Evolutionary conservation across 2,888 invertebrate species (phyloP).

Genomic region (Mermis nigrescens): DNA sequence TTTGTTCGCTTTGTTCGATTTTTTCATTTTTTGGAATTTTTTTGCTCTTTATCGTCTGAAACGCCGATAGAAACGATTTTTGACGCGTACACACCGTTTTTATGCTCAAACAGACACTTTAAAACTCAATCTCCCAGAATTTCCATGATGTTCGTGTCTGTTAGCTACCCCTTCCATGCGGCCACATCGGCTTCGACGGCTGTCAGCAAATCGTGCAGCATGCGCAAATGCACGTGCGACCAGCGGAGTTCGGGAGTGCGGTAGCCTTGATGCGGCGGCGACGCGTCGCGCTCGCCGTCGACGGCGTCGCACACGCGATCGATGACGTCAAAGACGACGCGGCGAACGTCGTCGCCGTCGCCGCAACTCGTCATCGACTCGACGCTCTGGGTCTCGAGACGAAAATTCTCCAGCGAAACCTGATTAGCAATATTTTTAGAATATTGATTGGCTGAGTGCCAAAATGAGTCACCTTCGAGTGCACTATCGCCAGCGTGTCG

Average conservation of each 20-base stretch:
- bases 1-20: no score
- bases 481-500: conserved; percentile 93
- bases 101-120: no score
- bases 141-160: conserved; percentile 8
- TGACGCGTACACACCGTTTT: no score
- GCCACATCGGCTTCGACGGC: conserved; percentile 93
- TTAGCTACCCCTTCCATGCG: conserved; percentile 52
- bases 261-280: conserved; percentile 72
- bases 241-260: conserved; percentile 98
- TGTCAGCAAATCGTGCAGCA: conserved; percentile 83
- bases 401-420: conserved; percentile 95
- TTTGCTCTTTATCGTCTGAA: no score
- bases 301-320: conserved; percentile 4
- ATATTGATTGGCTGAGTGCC: background rate
- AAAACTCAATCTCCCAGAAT: background rate
- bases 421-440: conserved; percentile 37
- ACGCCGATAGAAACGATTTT: no score
- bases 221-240: conserved; percentile 91
- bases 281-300: conserved; percentile 45
- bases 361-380: conserved; percentile 5
- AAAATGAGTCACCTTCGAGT: conserved; percentile 86
- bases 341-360: conserved; percentile 1
- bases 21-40: no score
- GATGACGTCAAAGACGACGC: conserved; percentile 1
- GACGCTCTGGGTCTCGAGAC: conserved; percentile 80